Evolutionary conservation across 2,888 invertebrate species (phyloP).

Genomic region (Cephus sareptanus): DNA sequence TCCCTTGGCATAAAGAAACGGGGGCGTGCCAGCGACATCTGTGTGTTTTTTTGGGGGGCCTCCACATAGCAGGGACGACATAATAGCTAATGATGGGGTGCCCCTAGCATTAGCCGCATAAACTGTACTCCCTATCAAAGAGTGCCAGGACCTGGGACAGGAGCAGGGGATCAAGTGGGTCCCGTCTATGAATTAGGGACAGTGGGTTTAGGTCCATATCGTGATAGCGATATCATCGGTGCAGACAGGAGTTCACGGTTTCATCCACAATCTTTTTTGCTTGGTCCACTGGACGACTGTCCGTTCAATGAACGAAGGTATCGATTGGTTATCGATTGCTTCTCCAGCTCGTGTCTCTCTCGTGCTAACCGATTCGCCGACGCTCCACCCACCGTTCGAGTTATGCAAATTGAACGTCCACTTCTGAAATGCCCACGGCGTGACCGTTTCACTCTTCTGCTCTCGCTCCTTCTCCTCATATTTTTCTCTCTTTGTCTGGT

Average conservation of each 20-base stretch:
- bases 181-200: too few relatives aligned
- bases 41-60: conserved; percentile 44
- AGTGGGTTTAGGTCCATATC: background rate
- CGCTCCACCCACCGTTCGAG: conserved; percentile 38
- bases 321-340: conserved; percentile 46
- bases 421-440: conserved; percentile 35
- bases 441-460: conserved; percentile 30
- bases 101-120: background rate
- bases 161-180: too few relatives aligned
- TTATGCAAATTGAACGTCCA: conserved; percentile 53
- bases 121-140: too few relatives aligned
- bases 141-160: too few relatives aligned
- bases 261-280: conserved; percentile 15
- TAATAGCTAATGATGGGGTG: conserved; percentile 61
- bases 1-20: conserved; percentile 41
- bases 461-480: conserved; percentile 3
- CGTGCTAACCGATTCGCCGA: conserved; percentile 15
- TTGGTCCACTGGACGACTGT: background rate
- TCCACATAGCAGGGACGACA: conserved; percentile 41
- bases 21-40: conserved; percentile 57
- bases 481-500: conserved; percentile 1
- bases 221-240: background rate
- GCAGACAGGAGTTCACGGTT: conserved; percentile 18
- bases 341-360: conserved; percentile 17
- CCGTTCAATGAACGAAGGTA: conserved; percentile 31